Evolutionary conservation across 2,113 vertebrate species (phyloP), one percentile per base, ranked within the genome.

Genomic region (Crotalus viridis): DNA sequence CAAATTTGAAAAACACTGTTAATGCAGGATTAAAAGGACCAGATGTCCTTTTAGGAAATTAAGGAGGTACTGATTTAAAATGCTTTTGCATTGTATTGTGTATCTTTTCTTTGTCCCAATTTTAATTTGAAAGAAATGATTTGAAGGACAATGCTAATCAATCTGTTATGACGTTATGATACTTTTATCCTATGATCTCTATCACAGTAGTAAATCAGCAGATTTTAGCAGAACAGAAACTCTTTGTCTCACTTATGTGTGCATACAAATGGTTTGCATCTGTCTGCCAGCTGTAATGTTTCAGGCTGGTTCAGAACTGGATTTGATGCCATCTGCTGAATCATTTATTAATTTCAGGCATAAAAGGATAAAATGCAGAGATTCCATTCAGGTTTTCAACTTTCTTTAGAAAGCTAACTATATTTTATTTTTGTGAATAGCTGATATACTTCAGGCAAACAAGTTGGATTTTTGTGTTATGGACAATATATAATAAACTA

Each of bases 371-470:
- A 81, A 89, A 17, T 69, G n/a, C 21, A 52, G 39, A 52, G 57
- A 52, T 17, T 64, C 74, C 28, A 22, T 28, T 28, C 21, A 12
- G 3, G 39, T 93, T 94, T 94, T 87, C 57, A 94, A 93, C 91
- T 43, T 85, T 93, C 91, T 93, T 87, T n/a, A 9, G 85, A 90
- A 95, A 92, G 88, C 74, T 69, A 69, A 69, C 61, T 43, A 89
- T 43, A 89, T 88, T 92, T 92, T 91, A 90, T 21, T 87, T 90
- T 28, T 48, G 56, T 87, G 55, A 93, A 21, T 9, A 21, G 33
- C 74, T 43, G 33, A 81, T 81, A 21, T 8, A 33, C 69, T 74
- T 74, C 69, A 81, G 5, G 33, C 74, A 81, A 81, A 21, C 17
- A 21, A 43, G 15, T 81, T 43, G 17, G 74, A 10, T 81, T 81